Conservation (phyloP, 2,113 vertebrate genomes). For the Prunella fulvescens region DNA sequence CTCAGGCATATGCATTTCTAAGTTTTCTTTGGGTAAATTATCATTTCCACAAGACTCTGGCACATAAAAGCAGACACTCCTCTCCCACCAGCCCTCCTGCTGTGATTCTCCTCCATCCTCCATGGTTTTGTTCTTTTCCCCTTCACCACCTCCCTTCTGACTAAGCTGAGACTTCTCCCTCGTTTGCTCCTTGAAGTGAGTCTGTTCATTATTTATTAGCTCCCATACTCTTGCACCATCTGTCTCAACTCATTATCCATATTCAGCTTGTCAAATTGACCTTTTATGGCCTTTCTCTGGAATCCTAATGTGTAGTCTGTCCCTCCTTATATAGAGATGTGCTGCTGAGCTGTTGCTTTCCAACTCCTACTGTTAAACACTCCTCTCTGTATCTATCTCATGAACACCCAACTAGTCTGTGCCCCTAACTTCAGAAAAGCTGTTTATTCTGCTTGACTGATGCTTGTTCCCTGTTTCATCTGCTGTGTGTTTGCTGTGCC, state of each 20-base stretch:
- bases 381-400: neutral
- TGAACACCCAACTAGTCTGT: neutral
- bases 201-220: constrained; percentile 57
- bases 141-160: constrained; percentile 41
- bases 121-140: constrained; percentile 27
- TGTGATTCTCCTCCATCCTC: neutral
- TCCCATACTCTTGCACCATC: constrained; percentile 40
- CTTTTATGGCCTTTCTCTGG: constrained; percentile 54
- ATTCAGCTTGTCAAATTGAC: constrained; percentile 47
- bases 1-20: neutral
- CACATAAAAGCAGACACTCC: neutral
- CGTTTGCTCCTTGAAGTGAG: constrained; percentile 36
- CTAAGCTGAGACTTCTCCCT: neutral
- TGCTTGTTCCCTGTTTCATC: constrained; percentile 25
- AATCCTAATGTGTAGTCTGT: constrained; percentile 17
- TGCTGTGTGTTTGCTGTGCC: neutral
- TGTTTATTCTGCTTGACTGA: constrained; percentile 24
- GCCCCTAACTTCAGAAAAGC: constrained; percentile 11
- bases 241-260: constrained; percentile 56
- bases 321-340: constrained; percentile 28
- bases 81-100: neutral
- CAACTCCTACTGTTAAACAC: neutral
- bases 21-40: neutral
- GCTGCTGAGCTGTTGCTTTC: neutral
- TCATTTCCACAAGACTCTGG: neutral